Evolutionary conservation across 2,888 invertebrate species (phyloP).

Genomic region (Mesoligia furuncula): DNA sequence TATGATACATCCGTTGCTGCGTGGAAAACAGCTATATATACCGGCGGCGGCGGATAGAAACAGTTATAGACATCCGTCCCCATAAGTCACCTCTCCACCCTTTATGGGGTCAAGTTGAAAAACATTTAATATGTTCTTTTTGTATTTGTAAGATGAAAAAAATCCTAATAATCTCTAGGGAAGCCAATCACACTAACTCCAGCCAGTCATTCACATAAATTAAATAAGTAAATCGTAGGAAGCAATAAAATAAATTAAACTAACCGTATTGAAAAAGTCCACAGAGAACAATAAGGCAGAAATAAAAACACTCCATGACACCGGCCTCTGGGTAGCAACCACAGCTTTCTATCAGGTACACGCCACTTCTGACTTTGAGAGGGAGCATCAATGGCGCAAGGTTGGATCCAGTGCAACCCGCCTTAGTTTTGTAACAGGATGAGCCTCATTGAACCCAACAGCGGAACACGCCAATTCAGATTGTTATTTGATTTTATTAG

Average conservation of each 20-base stretch:
- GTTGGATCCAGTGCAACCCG: slow-evolving; percentile 64
- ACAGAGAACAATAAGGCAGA: slow-evolving; percentile 70
- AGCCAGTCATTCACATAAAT: slow-evolving; percentile 5
- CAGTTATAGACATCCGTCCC: background rate
- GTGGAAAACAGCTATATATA: slow-evolving; percentile 2
- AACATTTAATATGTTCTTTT: background rate
- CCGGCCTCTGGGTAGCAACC: slow-evolving; percentile 32
- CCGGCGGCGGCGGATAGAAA: background rate
- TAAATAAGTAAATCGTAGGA: slow-evolving; percentile 33
- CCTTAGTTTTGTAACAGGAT: slow-evolving; percentile 69
- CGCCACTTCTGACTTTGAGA: slow-evolving; percentile 63
- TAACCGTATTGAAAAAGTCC: slow-evolving; percentile 78
- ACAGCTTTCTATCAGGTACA: slow-evolving; percentile 63
- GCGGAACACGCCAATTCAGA: slow-evolving; percentile 75
- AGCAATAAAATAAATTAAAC: slow-evolving; percentile 62
- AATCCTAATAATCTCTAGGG: background rate
- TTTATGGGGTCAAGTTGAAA: slow-evolving; percentile 2
- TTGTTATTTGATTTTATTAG: slow-evolving; percentile 69
- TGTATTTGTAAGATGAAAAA: background rate
- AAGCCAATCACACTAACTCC: background rate
- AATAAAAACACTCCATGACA: slow-evolving; percentile 53
- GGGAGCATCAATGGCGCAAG: slow-evolving; percentile 46
- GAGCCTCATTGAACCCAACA: slow-evolving; percentile 68
- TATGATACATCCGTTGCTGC: background rate
- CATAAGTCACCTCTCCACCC: too few species aligned